These are phyloP conservation scores for Disparrhopalites patrizii DNA, from an alignment of 2,888 invertebrate genomes.

Conservation along the genomic window DNA sequence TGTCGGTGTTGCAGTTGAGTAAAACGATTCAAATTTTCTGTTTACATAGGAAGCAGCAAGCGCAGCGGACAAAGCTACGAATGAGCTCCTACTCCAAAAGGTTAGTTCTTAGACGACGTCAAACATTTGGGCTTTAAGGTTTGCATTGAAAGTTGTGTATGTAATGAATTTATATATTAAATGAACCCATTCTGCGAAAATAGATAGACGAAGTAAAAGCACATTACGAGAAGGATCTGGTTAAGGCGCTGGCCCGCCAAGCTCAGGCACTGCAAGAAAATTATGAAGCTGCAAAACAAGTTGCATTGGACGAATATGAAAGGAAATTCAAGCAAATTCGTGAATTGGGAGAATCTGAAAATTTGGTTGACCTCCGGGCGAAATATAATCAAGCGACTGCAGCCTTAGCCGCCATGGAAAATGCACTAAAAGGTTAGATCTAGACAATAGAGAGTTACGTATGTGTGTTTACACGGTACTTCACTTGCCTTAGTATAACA, in stretches of 20 bases:
- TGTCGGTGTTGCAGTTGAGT: not conserved
- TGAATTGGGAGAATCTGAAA: slow-evolving; percentile 36
- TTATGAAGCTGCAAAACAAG: slow-evolving; percentile 29
- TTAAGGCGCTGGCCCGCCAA: slow-evolving; percentile 30
- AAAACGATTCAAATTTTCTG: not conserved
- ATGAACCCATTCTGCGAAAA: not conserved
- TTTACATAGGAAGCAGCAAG: slow-evolving; percentile 2
- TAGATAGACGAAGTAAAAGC: slow-evolving; percentile 26
- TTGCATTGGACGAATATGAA: slow-evolving; percentile 35
- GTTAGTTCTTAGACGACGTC: not conserved
- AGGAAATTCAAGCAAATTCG: slow-evolving; percentile 29
- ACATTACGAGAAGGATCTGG: slow-evolving; percentile 30
- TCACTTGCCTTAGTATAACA: not conserved
- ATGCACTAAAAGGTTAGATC: slow-evolving; percentile 36
- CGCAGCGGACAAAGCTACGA: slow-evolving; percentile 7
- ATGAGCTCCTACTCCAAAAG: slow-evolving; percentile 15
- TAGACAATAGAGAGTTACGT: not conserved
- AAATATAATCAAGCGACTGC: slow-evolving; percentile 42
- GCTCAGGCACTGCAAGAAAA: slow-evolving; percentile 38
- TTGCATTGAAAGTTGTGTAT: not conserved
- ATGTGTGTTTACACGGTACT: not conserved
- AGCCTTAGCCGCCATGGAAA: slow-evolving; percentile 40
- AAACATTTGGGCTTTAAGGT: not conserved
- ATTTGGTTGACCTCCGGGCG: slow-evolving; percentile 38
- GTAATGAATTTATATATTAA: not conserved